Percentiles rank a stretch among this genome's conserved stretches.
phyloP scores from a whole-genome alignment of 2,888 invertebrate genomes.

The Crossocerus cetratus region DNA sequence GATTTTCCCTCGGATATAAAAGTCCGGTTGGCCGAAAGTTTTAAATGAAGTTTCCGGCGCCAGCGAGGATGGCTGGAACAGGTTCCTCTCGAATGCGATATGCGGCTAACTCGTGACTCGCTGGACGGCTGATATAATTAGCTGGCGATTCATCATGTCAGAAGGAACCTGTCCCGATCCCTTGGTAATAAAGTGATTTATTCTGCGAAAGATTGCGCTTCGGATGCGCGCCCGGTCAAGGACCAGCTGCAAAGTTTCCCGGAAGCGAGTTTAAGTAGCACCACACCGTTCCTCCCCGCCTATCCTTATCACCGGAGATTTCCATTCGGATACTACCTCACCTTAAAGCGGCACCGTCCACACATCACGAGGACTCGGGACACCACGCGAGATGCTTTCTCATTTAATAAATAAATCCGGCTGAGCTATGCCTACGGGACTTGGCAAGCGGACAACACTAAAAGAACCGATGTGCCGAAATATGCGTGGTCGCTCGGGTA shows the following conservation, averaged over 20 bases:
- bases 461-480: too few relatives aligned
- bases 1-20: conserved; percentile 17
- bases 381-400: too few relatives aligned
- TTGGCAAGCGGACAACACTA: too few relatives aligned
- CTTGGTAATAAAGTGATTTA: conserved; percentile 33
- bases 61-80: conserved; percentile 2
- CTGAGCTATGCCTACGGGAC: too few relatives aligned
- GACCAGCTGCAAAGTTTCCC: background rate
- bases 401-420: too few relatives aligned
- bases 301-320: too few relatives aligned
- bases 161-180: conserved; percentile 19
- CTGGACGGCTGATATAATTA: conserved; percentile 29
- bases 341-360: too few relatives aligned
- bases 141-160: conserved; percentile 30
- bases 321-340: too few relatives aligned
- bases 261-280: background rate
- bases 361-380: too few relatives aligned
- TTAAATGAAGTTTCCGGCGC: conserved; percentile 33
- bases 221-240: too few relatives aligned
- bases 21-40: conserved; percentile 23
- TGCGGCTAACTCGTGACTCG: background rate
- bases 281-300: too few relatives aligned
- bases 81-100: background rate
- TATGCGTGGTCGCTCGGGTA: too few relatives aligned
- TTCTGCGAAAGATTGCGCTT: conserved; percentile 4